Evolutionary conservation across 2,888 invertebrate species (phyloP).

Genomic region (Proisotoma minuta): DNA sequence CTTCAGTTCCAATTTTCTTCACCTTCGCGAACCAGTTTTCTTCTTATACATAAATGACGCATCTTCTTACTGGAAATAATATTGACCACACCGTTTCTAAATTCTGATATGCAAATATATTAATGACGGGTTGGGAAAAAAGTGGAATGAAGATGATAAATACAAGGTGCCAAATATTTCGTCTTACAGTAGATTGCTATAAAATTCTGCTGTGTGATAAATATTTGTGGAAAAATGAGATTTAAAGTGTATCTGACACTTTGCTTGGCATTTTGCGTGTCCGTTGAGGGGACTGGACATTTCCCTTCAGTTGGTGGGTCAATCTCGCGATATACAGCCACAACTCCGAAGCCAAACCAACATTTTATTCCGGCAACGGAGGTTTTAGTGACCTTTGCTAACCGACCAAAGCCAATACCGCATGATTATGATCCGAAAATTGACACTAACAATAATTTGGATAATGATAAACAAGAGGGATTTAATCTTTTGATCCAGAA

Average conservation of each 20-base stretch:
- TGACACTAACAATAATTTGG: neutral
- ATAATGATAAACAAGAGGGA: neutral
- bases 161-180: neutral
- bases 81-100: too few relatives aligned
- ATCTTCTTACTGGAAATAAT: too few relatives aligned
- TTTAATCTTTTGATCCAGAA: neutral
- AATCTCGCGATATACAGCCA: conserved; percentile 2
- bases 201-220: neutral
- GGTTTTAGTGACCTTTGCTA: neutral
- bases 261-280: neutral
- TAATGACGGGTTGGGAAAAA: neutral
- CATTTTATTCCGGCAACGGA: neutral
- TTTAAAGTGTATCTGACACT: neutral
- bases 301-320: conserved; percentile 6
- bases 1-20: too few relatives aligned
- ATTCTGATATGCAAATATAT: too few relatives aligned
- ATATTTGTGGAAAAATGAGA: neutral
- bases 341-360: neutral
- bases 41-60: too few relatives aligned
- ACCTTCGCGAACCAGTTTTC: too few relatives aligned
- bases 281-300: neutral
- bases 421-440: neutral
- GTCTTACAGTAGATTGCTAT: neutral
- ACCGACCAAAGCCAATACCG: neutral
- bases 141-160: neutral